phyloP scores from a whole-genome alignment of 2,888 invertebrate genomes.

The Drosophila mimica region DNA sequence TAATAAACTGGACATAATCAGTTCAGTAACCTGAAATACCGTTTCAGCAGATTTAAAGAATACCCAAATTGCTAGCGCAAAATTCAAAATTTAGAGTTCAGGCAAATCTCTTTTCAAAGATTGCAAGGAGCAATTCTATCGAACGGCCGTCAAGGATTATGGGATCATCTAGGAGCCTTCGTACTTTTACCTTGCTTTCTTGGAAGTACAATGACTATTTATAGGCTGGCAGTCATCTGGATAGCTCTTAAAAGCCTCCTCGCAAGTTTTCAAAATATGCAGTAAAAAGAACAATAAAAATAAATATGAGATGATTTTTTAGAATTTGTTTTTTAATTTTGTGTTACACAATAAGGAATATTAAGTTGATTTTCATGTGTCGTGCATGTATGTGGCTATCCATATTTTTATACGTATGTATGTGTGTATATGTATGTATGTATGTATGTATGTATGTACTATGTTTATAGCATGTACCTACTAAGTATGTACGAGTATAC shows the following conservation, averaged over 20 bases:
- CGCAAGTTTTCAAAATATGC: background rate
- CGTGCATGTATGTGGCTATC: constrained; percentile 45
- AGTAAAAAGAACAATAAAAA: background rate
- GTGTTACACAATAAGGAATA: constrained; percentile 79
- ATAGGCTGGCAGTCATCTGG: background rate
- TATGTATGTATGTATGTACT: constrained; percentile 28
- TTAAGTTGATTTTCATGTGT: constrained; percentile 67
- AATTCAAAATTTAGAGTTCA: background rate
- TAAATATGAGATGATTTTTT: constrained; percentile 7
- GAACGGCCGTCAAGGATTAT: background rate
- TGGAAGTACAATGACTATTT: no score
- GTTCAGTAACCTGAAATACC: background rate
- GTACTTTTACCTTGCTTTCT: no score
- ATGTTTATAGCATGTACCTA: constrained; percentile 1
- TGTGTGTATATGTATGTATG: constrained; percentile 1
- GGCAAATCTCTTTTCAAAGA: background rate
- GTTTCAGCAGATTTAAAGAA: background rate
- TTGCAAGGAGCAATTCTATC: background rate
- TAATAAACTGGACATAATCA: no score
- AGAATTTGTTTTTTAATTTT: constrained; percentile 46
- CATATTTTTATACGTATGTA: constrained; percentile 32
- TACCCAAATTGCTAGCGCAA: background rate
- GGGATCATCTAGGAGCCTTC: background rate
- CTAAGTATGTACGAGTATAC: constrained; percentile 24
- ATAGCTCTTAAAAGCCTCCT: background rate